phyloP scores from a whole-genome alignment of 2,888 invertebrate genomes.

The Ellobium chinense region DNA sequence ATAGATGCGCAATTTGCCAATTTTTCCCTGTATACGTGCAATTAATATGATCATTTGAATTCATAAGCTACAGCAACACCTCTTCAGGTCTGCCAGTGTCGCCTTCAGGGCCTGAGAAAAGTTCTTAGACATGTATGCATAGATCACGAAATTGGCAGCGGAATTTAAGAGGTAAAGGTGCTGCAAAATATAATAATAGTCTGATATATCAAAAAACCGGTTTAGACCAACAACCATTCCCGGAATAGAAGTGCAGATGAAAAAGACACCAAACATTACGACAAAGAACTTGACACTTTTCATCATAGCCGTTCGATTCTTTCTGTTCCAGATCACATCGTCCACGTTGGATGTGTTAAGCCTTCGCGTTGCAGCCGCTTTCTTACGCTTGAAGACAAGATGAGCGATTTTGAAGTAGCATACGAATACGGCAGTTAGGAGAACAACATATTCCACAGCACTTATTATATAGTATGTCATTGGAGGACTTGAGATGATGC shows the following conservation, averaged over 20 bases:
- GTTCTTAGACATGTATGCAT: background rate
- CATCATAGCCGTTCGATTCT: background rate
- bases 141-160: background rate
- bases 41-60: no score
- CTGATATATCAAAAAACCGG: background rate
- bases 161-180: background rate
- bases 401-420: background rate
- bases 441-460: background rate
- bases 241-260: background rate
- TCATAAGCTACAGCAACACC: no score
- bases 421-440: background rate
- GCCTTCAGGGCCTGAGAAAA: background rate
- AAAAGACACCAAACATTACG: background rate
- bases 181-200: background rate
- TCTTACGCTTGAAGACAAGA: background rate
- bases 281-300: constrained; percentile 19
- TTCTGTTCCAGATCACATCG: background rate
- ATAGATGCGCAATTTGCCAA: no score
- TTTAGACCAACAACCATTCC: background rate
- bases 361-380: background rate
- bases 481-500: background rate
- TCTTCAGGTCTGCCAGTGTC: no score
- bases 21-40: no score
- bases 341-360: background rate
- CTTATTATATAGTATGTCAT: background rate